phyloP scores from a whole-genome alignment of 2,888 invertebrate species.

The Octonoba sinensis region DNA sequence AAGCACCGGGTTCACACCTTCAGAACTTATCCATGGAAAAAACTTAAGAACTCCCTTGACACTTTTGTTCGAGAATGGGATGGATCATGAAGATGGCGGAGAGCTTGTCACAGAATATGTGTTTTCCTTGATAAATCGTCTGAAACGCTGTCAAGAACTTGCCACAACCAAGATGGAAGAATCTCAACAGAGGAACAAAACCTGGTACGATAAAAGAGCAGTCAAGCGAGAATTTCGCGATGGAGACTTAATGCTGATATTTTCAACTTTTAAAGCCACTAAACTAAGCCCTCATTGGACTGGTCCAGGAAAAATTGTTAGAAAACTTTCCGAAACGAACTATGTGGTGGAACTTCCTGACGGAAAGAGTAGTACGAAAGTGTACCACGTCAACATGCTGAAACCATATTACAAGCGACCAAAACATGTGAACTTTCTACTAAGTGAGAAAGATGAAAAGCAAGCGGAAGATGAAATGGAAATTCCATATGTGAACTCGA shows the following conservation, averaged over 20 bases:
- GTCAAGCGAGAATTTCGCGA: conserved; percentile 1
- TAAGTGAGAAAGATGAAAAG: no score
- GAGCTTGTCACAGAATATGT: no score
- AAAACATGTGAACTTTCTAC: neutral
- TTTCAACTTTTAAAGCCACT: neutral
- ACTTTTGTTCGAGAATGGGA: no score
- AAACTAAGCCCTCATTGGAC: neutral
- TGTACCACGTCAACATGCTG: conserved; percentile 15
- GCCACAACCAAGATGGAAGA: no score
- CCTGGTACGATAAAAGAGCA: conserved; percentile 10
- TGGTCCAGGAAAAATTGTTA: no score
- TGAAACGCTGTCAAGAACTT: no score
- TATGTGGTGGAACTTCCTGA: conserved; percentile 2
- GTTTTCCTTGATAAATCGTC: no score
- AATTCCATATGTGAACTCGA: neutral
- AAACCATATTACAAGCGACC: no score
- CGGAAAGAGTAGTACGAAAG: neutral
- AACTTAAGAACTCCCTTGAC: neutral
- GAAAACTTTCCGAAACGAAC: no score
- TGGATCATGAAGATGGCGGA: no score
- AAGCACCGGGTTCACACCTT: neutral
- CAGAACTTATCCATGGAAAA: neutral
- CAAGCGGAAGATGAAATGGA: no score
- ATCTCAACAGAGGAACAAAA: neutral
- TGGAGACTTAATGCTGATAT: conserved; percentile 4